Percentiles rank a stretch among this genome's conserved stretches.
These are phyloP conservation scores for Coelopa pilipes DNA, from an alignment of 2,888 invertebrate species.

Conservation along the genomic window DNA sequence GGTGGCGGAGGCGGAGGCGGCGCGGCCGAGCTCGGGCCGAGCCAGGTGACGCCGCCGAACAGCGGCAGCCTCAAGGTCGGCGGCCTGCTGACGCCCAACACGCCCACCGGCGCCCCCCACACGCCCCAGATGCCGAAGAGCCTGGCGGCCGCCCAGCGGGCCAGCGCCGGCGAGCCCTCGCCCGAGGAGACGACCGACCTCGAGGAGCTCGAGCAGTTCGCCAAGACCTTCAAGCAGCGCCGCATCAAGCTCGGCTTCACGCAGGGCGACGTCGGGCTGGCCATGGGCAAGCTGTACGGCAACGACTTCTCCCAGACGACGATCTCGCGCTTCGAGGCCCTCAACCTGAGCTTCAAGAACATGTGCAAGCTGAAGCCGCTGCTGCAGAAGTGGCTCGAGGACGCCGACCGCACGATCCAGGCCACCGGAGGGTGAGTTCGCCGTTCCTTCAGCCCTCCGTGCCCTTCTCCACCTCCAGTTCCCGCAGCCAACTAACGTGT, in stretches of 20 bases:
- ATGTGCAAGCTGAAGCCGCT: constrained; percentile 99
- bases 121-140: constrained; percentile 67
- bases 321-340: constrained; percentile 96
- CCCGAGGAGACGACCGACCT: constrained; percentile 96
- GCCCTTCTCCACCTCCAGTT: background rate
- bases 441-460: no score
- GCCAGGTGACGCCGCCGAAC: constrained; percentile 68
- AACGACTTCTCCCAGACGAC: constrained; percentile 99
- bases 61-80: constrained; percentile 55
- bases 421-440: constrained; percentile 72
- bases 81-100: constrained; percentile 71
- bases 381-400: constrained; percentile 96
- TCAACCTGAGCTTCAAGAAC: constrained; percentile 98
- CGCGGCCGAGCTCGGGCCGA: no score
- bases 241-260: constrained; percentile 98
- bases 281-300: constrained; percentile 98
- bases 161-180: constrained; percentile 77
- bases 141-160: constrained; percentile 70
- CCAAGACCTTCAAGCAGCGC: constrained; percentile 97
- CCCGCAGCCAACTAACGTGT: background rate
- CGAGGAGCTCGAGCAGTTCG: constrained; percentile 98
- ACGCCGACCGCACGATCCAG: constrained; percentile 85
- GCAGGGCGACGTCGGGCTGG: constrained; percentile 97
- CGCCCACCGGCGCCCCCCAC: constrained; percentile 67
- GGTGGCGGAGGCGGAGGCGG: no score